Conservation (phyloP, 2,888 invertebrate species). For the Agriopis aurantiaria region DNA sequence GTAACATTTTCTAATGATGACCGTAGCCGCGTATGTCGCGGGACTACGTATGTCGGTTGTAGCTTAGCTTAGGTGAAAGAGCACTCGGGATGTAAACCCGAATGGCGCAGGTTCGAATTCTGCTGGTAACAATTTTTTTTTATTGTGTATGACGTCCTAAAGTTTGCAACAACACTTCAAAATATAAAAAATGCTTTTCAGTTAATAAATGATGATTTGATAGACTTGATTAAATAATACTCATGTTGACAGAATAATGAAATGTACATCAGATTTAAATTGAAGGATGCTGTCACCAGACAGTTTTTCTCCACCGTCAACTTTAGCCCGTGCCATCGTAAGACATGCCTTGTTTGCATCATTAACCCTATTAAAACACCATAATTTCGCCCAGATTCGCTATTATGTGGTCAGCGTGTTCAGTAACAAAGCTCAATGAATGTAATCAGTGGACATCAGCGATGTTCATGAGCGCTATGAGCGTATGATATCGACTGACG, state of each 20-base stretch:
- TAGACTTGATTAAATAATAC: conserved; percentile 10
- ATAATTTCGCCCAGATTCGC: conserved; percentile 71
- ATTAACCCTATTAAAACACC: conserved; percentile 75
- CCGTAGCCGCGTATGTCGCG: no score
- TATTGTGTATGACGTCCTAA: no score
- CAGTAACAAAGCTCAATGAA: conserved; percentile 74
- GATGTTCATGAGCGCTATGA: conserved; percentile 60
- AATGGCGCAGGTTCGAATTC: no score
- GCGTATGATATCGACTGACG: conserved; percentile 73
- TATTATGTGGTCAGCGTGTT: conserved; percentile 69
- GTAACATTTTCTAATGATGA: conserved; percentile 1
- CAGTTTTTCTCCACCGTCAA: conserved; percentile 50
- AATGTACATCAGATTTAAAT: conserved; percentile 18
- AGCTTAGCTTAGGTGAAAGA: no score
- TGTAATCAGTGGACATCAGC: conserved; percentile 67
- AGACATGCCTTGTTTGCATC: conserved; percentile 61
- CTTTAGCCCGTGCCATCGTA: conserved; percentile 46
- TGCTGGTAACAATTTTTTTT: no score
- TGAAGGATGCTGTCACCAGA: conserved; percentile 38
- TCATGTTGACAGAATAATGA: conserved; percentile 10
- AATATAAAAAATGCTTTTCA: no score
- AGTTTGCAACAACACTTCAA: no score
- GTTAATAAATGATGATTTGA: conserved; percentile 3
- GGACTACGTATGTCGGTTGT: no score
- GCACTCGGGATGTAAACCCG: no score